Base-by-base conservation (phyloP, 1,140 invertebrate species). In the Coptotermes formosanus region DNA sequence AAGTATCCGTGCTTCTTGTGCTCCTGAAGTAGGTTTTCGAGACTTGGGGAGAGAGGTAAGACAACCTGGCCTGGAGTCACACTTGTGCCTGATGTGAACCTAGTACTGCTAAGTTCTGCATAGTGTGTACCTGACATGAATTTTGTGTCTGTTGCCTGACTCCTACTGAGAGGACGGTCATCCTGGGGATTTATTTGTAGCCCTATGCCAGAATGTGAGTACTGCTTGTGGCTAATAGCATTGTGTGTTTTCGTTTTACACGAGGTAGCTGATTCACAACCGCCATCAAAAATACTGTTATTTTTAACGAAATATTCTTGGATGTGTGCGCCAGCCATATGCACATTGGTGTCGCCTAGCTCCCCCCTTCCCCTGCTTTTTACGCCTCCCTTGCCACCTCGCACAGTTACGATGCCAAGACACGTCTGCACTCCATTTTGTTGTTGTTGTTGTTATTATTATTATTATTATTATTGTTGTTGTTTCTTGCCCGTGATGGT, bases 321-420 rank as follows among this genome's bases (percentile, higher is more conserved):
- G 82, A 83, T 83, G 82, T 83, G 3, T 83, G 23, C 43, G 82
- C 48, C 82, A 83, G 23, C 32, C 82, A 83, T 19, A 83, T 43
- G 82, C 48, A 83, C 43, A 44, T 45, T 52, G 43, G 11, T 32
- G 32, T n/a, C 32, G 30, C 43, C 43, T 52, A 83, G 82, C 32
- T n/a, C 43, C 82, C 64, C 6, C n/a, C 38, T 38, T n/a, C 11
- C 64, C 64, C n/a, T 1, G 64, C 64, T 75, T 75, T 52, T 25
- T 75, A 75, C n/a, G 30, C 25, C 25, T 14, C 64, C 64, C n/a
- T 2, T 30, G 25, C n/a, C 43, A 25, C 83, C 83, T 59, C 30
- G 32, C 32, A 45, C 44, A 30, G 30, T 48, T 52, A 59, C 48
- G 9, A 16, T 52, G 45, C 83, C 83, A 9, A 25, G 44, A 84